Conservation (phyloP, 2,113 vertebrate species). For the Oryzias javanicus region DNA sequence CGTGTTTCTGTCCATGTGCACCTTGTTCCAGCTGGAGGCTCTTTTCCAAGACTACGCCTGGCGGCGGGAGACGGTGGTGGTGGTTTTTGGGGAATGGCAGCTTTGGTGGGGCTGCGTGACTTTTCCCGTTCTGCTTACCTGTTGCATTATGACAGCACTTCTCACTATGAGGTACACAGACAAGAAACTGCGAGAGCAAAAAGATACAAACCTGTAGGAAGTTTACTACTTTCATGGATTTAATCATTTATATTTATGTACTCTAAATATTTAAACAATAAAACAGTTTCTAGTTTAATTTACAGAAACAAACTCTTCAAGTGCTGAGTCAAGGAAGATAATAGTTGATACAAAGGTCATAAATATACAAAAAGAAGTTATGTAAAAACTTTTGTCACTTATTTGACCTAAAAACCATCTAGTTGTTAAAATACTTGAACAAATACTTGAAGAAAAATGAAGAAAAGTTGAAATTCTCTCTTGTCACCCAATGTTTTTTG, state of each 20-base stretch:
- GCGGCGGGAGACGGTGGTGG: conserved; percentile 74
- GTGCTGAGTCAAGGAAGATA: conserved; percentile 5
- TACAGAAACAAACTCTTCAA: neutral
- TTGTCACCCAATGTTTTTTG: neutral
- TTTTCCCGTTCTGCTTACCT: conserved; percentile 79
- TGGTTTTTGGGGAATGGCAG: conserved; percentile 74
- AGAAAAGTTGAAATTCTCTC: neutral
- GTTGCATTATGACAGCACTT: conserved; percentile 78
- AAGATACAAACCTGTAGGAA: conserved; percentile 56
- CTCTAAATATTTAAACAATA: conserved; percentile 2
- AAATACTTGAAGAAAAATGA: neutral
- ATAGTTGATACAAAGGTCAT: neutral
- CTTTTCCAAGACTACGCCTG: conserved; percentile 84
- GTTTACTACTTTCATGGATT: neutral
- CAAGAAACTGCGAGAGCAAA: conserved; percentile 60
- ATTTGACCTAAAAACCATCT: too few relatives aligned
- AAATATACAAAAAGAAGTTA: too few relatives aligned
- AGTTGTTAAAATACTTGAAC: neutral
- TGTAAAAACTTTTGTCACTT: too few relatives aligned
- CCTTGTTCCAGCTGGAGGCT: conserved; percentile 88
- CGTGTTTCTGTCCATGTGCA: conserved; percentile 85
- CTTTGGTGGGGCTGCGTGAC: conserved; percentile 79
- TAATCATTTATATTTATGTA: neutral
- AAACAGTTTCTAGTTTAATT: neutral
- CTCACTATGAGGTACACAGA: conserved; percentile 75